Evolutionary conservation across 2,113 vertebrate genomes (phyloP).

Genomic region (Antechinus stuartii): DNA sequence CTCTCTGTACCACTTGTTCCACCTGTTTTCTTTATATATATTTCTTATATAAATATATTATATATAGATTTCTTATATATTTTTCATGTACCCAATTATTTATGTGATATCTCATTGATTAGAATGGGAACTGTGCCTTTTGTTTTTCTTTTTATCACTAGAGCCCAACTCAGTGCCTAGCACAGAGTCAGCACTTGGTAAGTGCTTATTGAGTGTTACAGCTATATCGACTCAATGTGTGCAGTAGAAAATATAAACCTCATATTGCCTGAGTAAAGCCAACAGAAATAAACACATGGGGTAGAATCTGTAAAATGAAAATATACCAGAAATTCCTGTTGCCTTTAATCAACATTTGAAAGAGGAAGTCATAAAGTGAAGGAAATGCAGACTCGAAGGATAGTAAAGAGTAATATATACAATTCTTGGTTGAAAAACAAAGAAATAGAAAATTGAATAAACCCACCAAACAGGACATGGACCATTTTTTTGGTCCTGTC

Average conservation of each 20-base stretch:
- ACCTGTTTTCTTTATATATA: neutral
- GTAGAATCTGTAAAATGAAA: neutral
- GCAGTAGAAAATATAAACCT: neutral
- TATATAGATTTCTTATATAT: no score
- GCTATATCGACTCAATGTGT: neutral
- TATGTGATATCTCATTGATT: neutral
- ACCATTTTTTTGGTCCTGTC: neutral
- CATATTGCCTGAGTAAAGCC: neutral
- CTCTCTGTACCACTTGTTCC: neutral
- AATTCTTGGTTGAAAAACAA: neutral
- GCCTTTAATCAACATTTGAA: neutral
- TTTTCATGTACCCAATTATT: neutral
- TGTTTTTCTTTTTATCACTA: neutral
- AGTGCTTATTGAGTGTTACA: neutral
- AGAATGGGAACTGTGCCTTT: neutral
- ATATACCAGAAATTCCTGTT: neutral
- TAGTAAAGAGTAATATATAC: neutral
- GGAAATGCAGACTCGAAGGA: neutral
- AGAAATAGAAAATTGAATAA: neutral
- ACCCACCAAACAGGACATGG: neutral
- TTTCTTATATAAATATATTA: no score
- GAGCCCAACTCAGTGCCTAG: neutral
- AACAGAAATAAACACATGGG: neutral
- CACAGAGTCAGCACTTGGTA: neutral
- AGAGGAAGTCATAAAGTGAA: neutral